Evolutionary conservation across 2,888 invertebrate species (phyloP).

Genomic region (Diachrysia chrysitis): DNA sequence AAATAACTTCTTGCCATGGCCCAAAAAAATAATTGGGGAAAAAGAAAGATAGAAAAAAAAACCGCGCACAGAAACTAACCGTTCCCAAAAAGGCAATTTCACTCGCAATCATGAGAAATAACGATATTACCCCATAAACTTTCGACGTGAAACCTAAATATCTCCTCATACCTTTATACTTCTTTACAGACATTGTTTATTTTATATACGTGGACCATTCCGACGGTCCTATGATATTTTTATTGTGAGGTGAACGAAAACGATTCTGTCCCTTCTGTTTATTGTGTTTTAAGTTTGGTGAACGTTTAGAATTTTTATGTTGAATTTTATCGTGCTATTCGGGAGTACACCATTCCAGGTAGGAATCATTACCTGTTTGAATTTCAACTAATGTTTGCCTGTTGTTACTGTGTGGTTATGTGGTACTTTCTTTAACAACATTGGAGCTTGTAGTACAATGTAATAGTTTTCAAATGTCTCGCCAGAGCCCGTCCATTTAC

Average conservation of each 20-base stretch:
- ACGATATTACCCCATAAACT: conserved; percentile 77
- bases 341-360: conserved; percentile 36
- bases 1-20: conserved; percentile 53
- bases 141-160: conserved; percentile 73
- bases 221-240: conserved; percentile 70
- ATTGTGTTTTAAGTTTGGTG: conserved; percentile 70
- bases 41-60: conserved; percentile 49
- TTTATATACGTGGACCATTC: conserved; percentile 71
- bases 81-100: conserved; percentile 68
- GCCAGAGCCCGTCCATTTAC: conserved; percentile 16
- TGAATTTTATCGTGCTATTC: conserved; percentile 56
- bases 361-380: conserved; percentile 59
- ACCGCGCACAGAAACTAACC: conserved; percentile 64
- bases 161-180: conserved; percentile 63
- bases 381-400: conserved; percentile 56
- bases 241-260: conserved; percentile 73
- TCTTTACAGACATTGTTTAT: conserved; percentile 71
- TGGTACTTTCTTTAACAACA: conserved; percentile 21
- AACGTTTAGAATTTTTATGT: conserved; percentile 73
- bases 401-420: conserved; percentile 28
- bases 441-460: conserved; percentile 33
- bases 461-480: conserved; percentile 22
- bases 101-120: conserved; percentile 76
- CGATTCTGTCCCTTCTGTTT: conserved; percentile 68
- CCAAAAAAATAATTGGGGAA: conserved; percentile 64